Percentiles rank a stretch among this genome's conserved stretches.
phyloP scores from a whole-genome alignment of 2,113 vertebrate species.

The Pseudopodoces humilis region DNA sequence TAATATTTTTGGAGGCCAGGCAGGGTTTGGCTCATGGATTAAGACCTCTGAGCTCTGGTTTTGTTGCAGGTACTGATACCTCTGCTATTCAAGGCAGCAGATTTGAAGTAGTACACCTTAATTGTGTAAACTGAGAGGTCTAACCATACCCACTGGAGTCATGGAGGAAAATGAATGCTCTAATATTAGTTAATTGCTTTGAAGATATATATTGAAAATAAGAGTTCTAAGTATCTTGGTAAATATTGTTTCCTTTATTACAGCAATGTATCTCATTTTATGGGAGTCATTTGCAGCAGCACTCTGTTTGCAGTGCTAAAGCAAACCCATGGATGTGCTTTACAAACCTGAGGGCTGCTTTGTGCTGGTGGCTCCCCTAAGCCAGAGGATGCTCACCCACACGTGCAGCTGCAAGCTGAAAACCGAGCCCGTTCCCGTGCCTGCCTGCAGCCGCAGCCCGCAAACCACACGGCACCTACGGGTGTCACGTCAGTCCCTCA shows the following conservation, averaged over 20 bases:
- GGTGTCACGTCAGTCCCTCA: rapidly evolving
- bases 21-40: not conserved
- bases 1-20: not conserved
- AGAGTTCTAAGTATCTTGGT: conserved; percentile 5
- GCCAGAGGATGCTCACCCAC: not conserved
- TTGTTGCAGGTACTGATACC: not conserved
- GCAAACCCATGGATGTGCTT: not conserved
- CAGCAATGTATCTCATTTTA: conserved; percentile 33
- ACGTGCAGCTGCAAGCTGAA: not conserved
- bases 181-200: conserved; percentile 62
- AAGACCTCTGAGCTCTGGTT: not conserved
- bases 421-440: rapidly evolving
- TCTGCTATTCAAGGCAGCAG: not conserved
- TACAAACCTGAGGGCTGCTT: not conserved
- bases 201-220: conserved; percentile 33
- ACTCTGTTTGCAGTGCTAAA: not conserved
- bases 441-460: not conserved
- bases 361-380: not conserved
- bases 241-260: conserved; percentile 61
- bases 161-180: conserved; percentile 16
- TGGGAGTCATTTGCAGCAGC: not conserved
- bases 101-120: not conserved
- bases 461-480: not conserved
- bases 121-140: not conserved
- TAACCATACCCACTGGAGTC: not conserved